phyloP scores from a whole-genome alignment of 1,140 invertebrate genomes.

The Grapholita molesta region DNA sequence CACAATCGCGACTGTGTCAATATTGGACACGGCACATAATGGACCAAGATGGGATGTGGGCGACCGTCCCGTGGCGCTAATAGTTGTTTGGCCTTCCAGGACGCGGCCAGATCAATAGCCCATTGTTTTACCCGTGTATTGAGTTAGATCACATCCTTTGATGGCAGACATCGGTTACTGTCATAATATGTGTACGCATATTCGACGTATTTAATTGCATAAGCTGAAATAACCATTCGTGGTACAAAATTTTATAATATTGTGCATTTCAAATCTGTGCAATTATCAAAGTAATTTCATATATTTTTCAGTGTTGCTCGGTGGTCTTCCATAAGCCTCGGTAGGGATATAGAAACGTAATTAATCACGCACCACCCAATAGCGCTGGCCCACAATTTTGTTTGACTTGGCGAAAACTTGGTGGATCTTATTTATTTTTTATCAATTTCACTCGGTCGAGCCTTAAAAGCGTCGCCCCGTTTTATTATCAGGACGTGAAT shows the following conservation, averaged over 20 bases:
- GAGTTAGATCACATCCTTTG: neutral
- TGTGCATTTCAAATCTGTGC: no score
- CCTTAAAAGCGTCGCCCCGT: slow-evolving; percentile 68
- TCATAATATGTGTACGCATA: no score
- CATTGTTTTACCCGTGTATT: slow-evolving; percentile 11
- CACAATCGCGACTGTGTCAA: slow-evolving; percentile 61
- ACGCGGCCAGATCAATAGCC: slow-evolving; percentile 5
- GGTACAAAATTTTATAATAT: no score
- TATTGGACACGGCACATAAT: slow-evolving; percentile 59
- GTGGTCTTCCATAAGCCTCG: neutral
- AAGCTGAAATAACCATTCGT: no score
- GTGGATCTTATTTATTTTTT: slow-evolving; percentile 74
- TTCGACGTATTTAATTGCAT: no score
- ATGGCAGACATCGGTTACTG: no score
- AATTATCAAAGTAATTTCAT: no score
- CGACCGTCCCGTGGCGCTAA: slow-evolving; percentile 38
- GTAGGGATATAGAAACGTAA: slow-evolving; percentile 28
- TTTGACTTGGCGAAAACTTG: slow-evolving; percentile 68
- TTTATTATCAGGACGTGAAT: slow-evolving; percentile 77
- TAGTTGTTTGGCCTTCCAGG: slow-evolving; percentile 35
- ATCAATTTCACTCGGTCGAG: slow-evolving; percentile 67
- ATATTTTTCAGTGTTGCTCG: neutral
- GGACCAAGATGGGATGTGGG: slow-evolving; percentile 50
- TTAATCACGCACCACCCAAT: slow-evolving; percentile 53
- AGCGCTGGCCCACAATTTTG: slow-evolving; percentile 59